Conservation (phyloP, 2,797 vertebrate species). For the Enteromius trimaculatus region DNA sequence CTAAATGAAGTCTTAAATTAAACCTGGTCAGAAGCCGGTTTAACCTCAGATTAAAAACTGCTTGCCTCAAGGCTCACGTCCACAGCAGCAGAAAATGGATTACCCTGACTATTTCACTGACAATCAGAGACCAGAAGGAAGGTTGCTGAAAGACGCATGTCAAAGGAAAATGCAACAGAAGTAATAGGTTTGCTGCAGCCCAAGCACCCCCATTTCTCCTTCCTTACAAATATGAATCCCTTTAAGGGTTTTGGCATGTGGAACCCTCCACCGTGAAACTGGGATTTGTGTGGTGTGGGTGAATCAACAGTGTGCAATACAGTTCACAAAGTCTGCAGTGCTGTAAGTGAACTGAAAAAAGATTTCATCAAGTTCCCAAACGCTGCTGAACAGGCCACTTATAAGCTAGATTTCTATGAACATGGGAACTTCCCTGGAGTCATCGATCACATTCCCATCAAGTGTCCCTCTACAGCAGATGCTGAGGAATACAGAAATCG, state of each 20-base stretch:
- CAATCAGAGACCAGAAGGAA: neutral
- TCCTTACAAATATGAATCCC: neutral
- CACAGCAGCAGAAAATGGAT: neutral
- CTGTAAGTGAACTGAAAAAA: slow-evolving; percentile 38
- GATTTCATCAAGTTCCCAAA: slow-evolving; percentile 28
- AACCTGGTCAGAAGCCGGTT: neutral
- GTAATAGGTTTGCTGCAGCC: neutral
- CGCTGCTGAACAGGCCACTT: slow-evolving; percentile 38
- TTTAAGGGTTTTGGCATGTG: neutral
- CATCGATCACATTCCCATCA: slow-evolving; percentile 8
- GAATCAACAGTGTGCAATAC: neutral
- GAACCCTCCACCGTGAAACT: neutral
- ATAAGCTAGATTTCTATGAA: slow-evolving; percentile 42
- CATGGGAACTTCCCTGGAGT: slow-evolving; percentile 1
- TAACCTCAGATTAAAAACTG: neutral
- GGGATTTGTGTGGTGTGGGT: neutral
- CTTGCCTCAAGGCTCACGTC: neutral
- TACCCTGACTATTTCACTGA: neutral
- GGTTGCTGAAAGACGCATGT: neutral
- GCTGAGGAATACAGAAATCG: neutral
- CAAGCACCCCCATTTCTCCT: neutral
- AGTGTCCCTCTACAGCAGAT: neutral
- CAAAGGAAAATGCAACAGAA: slow-evolving; percentile 4
- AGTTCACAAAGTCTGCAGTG: slow-evolving; percentile 28
- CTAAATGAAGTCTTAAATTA: neutral